phyloP scores from a whole-genome alignment of 2,888 invertebrate species.

The Diadromus collaris region DNA sequence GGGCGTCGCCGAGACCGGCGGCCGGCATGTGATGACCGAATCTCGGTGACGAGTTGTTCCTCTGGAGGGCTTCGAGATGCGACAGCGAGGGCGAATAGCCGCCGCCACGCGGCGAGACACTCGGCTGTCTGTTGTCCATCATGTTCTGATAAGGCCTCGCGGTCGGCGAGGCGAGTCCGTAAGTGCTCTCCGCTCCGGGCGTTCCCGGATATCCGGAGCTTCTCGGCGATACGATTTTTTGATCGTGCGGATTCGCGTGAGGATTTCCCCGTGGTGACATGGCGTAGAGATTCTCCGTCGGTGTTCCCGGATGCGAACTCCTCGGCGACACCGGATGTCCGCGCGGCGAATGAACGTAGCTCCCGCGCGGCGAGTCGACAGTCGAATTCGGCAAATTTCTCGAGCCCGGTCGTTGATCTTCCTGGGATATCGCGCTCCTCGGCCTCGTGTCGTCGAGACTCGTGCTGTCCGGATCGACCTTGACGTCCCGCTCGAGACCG shows the following conservation, averaged over 20 bases:
- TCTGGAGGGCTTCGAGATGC: slow-evolving; percentile 68
- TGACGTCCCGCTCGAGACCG: slow-evolving; percentile 81
- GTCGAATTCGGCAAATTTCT: slow-evolving; percentile 74
- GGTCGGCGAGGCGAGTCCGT: slow-evolving; percentile 69
- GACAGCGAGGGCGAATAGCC: slow-evolving; percentile 66
- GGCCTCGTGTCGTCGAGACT: slow-evolving; percentile 80
- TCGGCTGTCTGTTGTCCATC: slow-evolving; percentile 69
- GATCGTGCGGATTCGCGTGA: slow-evolving; percentile 73
- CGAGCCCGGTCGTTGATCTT: slow-evolving; percentile 76
- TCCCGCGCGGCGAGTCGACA: slow-evolving; percentile 71
- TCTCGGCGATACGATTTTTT: slow-evolving; percentile 73
- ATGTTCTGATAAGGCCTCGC: slow-evolving; percentile 70
- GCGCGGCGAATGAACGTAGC: slow-evolving; percentile 72
- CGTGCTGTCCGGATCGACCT: slow-evolving; percentile 90
- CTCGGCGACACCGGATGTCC: slow-evolving; percentile 75
- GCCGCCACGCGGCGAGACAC: slow-evolving; percentile 67
- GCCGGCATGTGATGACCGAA: slow-evolving; percentile 60
- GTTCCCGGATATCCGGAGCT: slow-evolving; percentile 72
- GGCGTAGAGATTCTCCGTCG: slow-evolving; percentile 69
- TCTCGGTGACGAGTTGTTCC: slow-evolving; percentile 67
- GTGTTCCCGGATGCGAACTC: slow-evolving; percentile 72
- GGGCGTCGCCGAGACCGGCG: slow-evolving; percentile 54
- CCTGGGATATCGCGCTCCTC: slow-evolving; percentile 75
- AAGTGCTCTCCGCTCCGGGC: slow-evolving; percentile 66
- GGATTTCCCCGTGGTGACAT: slow-evolving; percentile 71